A percentile compares a stretch with the other conserved stretches of the same genome.
phyloP scores from a whole-genome alignment of 2,797 vertebrate genomes.

The Tarsius wallacei region DNA sequence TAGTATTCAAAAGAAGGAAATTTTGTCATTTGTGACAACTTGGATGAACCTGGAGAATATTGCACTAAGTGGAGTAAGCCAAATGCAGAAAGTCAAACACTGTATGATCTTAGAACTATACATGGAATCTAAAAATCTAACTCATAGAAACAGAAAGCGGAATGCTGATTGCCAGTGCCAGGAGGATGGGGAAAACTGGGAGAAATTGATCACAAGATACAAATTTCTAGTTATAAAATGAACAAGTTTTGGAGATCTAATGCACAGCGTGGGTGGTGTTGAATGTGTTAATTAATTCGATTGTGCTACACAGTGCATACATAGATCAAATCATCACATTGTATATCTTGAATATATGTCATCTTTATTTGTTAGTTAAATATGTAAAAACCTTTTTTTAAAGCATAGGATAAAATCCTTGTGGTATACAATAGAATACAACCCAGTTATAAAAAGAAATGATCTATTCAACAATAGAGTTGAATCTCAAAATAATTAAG shows the following conservation, averaged over 20 bases:
- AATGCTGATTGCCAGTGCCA: not conserved
- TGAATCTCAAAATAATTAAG: constrained; percentile 20
- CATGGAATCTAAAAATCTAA: not conserved
- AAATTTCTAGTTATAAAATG: not conserved
- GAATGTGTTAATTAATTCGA: not conserved
- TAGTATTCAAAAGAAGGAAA: not conserved
- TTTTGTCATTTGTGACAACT: not conserved
- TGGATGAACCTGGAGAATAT: not conserved
- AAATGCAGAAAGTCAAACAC: not conserved
- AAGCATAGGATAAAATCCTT: not conserved
- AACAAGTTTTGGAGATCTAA: not conserved
- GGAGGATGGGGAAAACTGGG: not conserved
- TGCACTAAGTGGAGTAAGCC: not conserved
- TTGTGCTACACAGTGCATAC: not conserved
- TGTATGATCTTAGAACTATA: not conserved
- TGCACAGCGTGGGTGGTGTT: not conserved
- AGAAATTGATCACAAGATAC: not conserved
- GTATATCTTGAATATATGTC: not conserved
- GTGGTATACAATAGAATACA: not conserved
- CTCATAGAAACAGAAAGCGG: not conserved
- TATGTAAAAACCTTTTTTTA: not conserved
- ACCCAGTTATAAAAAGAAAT: not conserved
- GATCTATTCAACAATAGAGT: not conserved
- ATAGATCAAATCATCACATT: not conserved
- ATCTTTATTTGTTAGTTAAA: not conserved